These are phyloP conservation scores for Clunio marinus DNA, from an alignment of 2,888 invertebrate species.

Conservation along the genomic window DNA sequence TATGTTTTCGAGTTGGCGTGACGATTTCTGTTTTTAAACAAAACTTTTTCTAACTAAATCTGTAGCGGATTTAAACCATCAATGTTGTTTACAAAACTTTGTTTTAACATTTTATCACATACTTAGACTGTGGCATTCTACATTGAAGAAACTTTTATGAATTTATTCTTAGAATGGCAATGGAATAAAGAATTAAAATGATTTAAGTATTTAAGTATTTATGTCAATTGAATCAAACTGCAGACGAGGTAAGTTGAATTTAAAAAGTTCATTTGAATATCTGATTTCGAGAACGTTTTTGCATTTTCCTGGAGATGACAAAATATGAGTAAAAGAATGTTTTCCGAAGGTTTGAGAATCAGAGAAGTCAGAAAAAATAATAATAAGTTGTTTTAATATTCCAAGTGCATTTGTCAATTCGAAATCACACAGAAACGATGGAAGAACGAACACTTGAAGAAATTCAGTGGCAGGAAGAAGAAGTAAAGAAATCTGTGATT, in stretches of 20 bases:
- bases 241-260: neutral
- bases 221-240: too few relatives aligned
- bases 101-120: too few relatives aligned
- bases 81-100: too few relatives aligned
- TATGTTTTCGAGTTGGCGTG: neutral
- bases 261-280: neutral
- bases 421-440: neutral
- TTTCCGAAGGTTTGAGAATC: neutral
- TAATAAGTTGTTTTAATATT: conserved; percentile 20
- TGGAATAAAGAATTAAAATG: too few relatives aligned
- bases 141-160: too few relatives aligned
- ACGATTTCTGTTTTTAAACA: neutral
- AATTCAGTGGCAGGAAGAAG: conserved; percentile 8
- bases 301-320: conserved; percentile 3
- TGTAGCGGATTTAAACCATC: too few relatives aligned
- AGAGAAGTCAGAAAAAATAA: neutral
- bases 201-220: too few relatives aligned
- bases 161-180: too few relatives aligned
- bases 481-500: neutral
- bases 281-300: neutral
- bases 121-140: too few relatives aligned
- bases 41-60: too few relatives aligned
- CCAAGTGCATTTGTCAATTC: conserved; percentile 15
- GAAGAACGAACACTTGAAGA: neutral
- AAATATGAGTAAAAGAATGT: neutral